Evolutionary conservation across 2,113 vertebrate genomes (phyloP).

Genomic region (Castor canadensis): DNA sequence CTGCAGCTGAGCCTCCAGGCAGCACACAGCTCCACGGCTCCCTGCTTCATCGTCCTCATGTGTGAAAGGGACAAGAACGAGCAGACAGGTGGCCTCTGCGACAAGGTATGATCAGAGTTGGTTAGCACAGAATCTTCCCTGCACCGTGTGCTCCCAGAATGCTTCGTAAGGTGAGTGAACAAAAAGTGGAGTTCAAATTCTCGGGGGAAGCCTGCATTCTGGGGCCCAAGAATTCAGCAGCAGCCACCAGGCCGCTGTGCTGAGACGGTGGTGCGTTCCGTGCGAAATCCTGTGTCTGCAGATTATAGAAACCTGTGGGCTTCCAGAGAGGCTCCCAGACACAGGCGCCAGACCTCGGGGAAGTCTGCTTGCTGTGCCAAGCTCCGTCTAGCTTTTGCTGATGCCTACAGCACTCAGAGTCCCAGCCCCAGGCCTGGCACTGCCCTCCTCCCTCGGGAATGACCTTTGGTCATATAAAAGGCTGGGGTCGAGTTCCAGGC

Average conservation of each 20-base stretch:
- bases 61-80: fast-evolving
- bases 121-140: neutral
- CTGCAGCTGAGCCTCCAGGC: neutral
- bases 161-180: neutral
- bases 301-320: conserved; percentile 46
- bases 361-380: neutral
- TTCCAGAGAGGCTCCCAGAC: neutral
- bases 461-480: neutral
- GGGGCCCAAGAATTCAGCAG: neutral
- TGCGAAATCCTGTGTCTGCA: neutral
- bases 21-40: fast-evolving
- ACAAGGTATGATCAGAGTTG: fast-evolving
- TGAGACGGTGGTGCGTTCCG: fast-evolving
- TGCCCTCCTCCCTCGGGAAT: fast-evolving
- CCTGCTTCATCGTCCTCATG: fast-evolving
- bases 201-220: neutral
- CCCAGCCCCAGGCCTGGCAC: neutral
- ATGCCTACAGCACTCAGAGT: neutral
- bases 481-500: conserved; percentile 2
- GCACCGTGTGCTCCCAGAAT: fast-evolving
- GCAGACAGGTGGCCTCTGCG: neutral
- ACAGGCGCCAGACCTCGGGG: neutral
- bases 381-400: neutral
- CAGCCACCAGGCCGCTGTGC: neutral
- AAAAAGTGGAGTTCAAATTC: neutral